phyloP scores from a whole-genome alignment of 2,113 vertebrate genomes.

The Mormoops blainvillei region DNA sequence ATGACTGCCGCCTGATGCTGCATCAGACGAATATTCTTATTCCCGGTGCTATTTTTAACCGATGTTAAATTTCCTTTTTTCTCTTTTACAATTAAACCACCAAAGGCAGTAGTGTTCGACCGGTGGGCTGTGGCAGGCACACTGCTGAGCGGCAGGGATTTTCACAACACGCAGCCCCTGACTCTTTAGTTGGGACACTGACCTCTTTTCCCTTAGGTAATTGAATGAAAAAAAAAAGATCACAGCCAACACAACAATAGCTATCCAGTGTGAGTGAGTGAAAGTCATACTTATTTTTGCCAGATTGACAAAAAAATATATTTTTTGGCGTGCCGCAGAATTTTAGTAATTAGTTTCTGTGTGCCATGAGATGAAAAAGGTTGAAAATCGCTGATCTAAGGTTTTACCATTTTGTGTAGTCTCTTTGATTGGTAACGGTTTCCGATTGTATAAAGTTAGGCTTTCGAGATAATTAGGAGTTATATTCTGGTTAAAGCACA shows the following conservation, averaged over 20 bases:
- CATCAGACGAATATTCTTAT: not conserved
- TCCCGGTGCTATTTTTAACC: constrained; percentile 34
- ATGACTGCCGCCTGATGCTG: not conserved
- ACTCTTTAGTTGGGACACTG: not conserved
- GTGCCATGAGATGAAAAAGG: not conserved
- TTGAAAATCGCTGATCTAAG: not conserved
- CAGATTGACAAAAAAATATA: not conserved
- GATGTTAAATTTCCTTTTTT: not conserved
- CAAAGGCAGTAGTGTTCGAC: not conserved
- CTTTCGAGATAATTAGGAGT: constrained; percentile 53
- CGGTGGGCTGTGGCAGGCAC: no score
- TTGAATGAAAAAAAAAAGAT: not conserved
- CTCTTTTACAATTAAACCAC: not conserved
- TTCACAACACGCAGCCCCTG: not conserved
- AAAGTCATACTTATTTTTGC: not conserved
- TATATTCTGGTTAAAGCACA: constrained; percentile 30
- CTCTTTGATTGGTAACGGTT: constrained; percentile 17
- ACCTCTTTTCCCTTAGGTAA: not conserved
- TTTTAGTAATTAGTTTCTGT: not conserved
- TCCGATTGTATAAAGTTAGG: constrained; percentile 29
- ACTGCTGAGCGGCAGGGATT: not conserved
- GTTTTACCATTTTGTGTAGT: not conserved
- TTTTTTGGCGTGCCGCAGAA: not conserved
- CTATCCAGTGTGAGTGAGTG: not conserved
- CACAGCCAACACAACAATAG: not conserved